Percentiles rank a stretch among this genome's conserved stretches.
phyloP scores from a whole-genome alignment of 1,140 invertebrate genomes.

The Paralvinella palmiformis region DNA sequence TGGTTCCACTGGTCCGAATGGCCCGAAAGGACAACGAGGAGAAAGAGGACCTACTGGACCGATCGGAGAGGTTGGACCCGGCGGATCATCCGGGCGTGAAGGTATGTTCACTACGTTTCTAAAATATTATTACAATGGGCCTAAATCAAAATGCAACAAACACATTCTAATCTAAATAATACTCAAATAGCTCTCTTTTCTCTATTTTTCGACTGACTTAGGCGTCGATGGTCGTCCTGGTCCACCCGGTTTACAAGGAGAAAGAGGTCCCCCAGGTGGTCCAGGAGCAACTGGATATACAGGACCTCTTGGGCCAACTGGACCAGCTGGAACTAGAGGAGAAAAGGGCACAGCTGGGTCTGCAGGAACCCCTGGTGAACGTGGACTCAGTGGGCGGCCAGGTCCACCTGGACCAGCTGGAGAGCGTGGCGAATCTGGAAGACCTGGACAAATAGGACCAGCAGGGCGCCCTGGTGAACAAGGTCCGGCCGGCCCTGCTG shows the following conservation, averaged over 20 bases:
- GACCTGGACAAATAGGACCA: no score
- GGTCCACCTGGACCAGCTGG: no score
- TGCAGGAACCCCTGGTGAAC: background rate
- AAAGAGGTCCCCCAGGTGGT: background rate
- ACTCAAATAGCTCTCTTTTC: no score
- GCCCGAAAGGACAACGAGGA: conserved; percentile 12
- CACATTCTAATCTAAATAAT: no score
- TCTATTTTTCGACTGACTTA: no score
- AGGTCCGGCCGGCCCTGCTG: conserved; percentile 9
- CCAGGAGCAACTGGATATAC: conserved; percentile 2
- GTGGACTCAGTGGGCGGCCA: background rate
- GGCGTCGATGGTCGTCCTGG: background rate
- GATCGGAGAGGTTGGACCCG: conserved; percentile 48
- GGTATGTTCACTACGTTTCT: conserved; percentile 70
- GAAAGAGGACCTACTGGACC: conserved; percentile 2
- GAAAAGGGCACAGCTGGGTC: background rate
- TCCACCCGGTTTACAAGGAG: conserved; percentile 7
- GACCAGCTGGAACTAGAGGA: background rate
- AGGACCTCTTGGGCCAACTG: background rate
- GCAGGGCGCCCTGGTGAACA: no score
- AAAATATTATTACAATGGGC: no score
- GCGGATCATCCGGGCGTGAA: conserved; percentile 60
- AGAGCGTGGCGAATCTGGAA: no score
- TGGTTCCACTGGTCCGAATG: conserved; percentile 13
- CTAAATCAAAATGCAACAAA: no score